phyloP scores from a whole-genome alignment of 2,888 invertebrate species.

The Frankliniella intonsa region DNA sequence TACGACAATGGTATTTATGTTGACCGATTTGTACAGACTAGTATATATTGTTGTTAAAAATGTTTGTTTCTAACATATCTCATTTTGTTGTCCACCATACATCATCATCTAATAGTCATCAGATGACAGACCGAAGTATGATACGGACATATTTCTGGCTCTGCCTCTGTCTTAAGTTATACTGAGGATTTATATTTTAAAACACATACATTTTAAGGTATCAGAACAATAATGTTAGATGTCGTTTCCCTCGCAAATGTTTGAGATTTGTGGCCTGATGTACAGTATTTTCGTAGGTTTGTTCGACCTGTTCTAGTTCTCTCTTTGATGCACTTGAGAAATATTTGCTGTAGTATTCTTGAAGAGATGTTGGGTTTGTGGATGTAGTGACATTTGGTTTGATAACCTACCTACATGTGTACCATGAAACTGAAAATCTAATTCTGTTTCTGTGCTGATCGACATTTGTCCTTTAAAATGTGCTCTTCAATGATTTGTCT shows the following conservation, averaged over 20 bases:
- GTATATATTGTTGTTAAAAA: slow-evolving; percentile 19
- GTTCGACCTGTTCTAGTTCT: background rate
- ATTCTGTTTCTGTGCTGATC: too few relatives aligned
- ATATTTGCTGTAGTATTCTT: background rate
- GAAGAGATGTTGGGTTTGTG: background rate
- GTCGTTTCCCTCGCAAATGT: background rate
- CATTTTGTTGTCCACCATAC: slow-evolving; percentile 9
- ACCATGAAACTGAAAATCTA: too few relatives aligned
- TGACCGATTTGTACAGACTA: slow-evolving; percentile 9
- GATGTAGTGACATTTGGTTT: background rate
- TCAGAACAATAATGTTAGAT: slow-evolving; percentile 24
- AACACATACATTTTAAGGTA: slow-evolving; percentile 21
- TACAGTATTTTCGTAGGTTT: slow-evolving; percentile 21
- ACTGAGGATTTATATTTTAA: slow-evolving; percentile 14
- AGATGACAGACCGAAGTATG: background rate
- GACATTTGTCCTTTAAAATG: too few relatives aligned
- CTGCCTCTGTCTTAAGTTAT: background rate
- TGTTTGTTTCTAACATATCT: slow-evolving; percentile 8
- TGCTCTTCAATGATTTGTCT: too few relatives aligned
- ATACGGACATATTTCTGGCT: background rate
- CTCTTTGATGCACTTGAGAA: background rate
- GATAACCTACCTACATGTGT: too few relatives aligned
- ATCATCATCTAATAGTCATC: background rate
- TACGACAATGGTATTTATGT: background rate
- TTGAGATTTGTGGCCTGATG: slow-evolving; percentile 23